phyloP scores from a whole-genome alignment of 1,140 invertebrate genomes.

The Bradynema listronoti region DNA sequence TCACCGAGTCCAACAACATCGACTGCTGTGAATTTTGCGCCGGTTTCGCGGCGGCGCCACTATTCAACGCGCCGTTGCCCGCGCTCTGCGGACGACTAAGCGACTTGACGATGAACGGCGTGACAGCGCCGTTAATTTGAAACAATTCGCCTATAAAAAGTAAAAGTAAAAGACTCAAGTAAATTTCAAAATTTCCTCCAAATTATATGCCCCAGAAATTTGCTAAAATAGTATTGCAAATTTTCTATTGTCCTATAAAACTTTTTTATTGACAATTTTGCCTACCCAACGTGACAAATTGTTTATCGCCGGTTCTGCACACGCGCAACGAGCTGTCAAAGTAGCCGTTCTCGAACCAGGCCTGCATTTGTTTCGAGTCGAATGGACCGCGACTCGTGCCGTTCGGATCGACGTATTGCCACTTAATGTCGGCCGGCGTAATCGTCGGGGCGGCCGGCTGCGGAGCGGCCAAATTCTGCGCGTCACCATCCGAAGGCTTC shows the following conservation, averaged over 20 bases:
- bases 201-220: not conserved
- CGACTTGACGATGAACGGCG: conserved; percentile 18
- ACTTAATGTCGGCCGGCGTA: conserved; percentile 8
- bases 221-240: not conserved
- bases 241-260: conserved; percentile 6
- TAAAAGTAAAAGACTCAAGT: conserved; percentile 1
- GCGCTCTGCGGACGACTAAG: too few species aligned
- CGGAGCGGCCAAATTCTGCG: not conserved
- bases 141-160: conserved; percentile 36
- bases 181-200: not conserved
- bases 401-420: conserved; percentile 36
- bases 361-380: conserved; percentile 39
- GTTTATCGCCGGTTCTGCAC: conserved; percentile 8
- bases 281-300: conserved; percentile 24
- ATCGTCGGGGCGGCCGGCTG: not conserved
- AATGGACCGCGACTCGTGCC: conserved; percentile 33
- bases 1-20: too few species aligned
- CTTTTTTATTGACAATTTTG: conserved; percentile 2
- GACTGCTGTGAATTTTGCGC: too few species aligned
- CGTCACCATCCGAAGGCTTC: not conserved
- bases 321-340: conserved; percentile 24
- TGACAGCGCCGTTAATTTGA: conserved; percentile 27
- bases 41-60: too few species aligned
- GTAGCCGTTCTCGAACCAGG: conserved; percentile 36
- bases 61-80: too few species aligned